Conservation (phyloP, 1,140 invertebrate genomes). For the Papilio aristodemus region DNA sequence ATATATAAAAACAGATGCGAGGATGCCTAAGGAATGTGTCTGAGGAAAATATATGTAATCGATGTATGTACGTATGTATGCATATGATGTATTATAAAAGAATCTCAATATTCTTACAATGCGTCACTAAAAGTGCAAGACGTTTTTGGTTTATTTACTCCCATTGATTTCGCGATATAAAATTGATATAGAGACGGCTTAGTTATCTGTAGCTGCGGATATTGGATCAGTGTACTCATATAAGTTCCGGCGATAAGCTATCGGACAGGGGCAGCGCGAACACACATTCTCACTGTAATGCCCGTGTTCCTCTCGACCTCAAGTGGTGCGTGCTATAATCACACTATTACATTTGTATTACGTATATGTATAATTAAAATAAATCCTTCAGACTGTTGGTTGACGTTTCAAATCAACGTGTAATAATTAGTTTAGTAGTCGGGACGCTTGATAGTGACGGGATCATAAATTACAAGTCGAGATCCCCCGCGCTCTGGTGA, state of each 20-base stretch:
- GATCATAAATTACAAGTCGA: neutral
- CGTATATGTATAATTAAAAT: too few species aligned
- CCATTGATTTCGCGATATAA: neutral
- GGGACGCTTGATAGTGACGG: too few species aligned
- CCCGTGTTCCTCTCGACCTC: neutral
- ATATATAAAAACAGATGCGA: too few species aligned
- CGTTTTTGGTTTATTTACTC: neutral
- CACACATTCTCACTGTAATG: neutral
- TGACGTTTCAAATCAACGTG: too few species aligned
- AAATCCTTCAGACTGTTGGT: too few species aligned
- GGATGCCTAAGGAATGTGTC: too few species aligned
- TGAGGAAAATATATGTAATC: too few species aligned
- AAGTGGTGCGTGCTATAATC: neutral
- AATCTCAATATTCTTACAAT: neutral
- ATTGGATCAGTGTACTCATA: neutral
- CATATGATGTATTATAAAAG: too few species aligned
- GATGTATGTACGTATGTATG: too few species aligned
- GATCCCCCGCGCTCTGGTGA: neutral
- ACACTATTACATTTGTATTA: too few species aligned
- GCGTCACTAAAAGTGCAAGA: neutral
- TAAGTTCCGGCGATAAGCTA: slow-evolving; percentile 4
- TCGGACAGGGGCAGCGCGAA: neutral
- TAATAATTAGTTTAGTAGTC: too few species aligned
- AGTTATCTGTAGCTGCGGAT: slow-evolving; percentile 1
- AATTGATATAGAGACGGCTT: slow-evolving; percentile 10